Percentiles rank a stretch among this genome's conserved stretches.
phyloP scores from a whole-genome alignment of 2,797 vertebrate species.

The Sitta carolinensis region DNA sequence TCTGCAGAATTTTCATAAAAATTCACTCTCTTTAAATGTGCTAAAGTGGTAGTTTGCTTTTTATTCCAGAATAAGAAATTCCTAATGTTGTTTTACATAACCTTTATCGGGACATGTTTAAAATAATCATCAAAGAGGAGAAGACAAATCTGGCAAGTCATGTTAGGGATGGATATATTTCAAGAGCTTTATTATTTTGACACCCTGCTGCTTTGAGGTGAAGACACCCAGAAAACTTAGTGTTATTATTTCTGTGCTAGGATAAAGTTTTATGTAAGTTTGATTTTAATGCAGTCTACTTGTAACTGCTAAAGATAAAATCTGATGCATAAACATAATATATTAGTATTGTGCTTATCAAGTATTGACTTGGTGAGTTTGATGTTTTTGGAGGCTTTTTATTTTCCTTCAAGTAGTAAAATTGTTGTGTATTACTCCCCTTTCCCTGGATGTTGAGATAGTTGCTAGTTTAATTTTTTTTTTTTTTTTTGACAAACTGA shows the following conservation, averaged over 20 bases:
- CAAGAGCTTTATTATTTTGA: not conserved
- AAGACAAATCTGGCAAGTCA: not conserved
- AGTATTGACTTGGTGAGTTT: not conserved
- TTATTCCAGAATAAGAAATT: not conserved
- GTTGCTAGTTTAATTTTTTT: not conserved
- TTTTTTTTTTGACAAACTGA: not conserved
- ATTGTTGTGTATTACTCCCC: not conserved
- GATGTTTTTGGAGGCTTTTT: not conserved
- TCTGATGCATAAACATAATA: not conserved
- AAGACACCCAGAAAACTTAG: not conserved
- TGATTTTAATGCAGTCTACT: not conserved
- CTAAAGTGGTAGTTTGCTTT: not conserved
- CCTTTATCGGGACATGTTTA: not conserved
- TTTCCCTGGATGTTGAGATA: not conserved
- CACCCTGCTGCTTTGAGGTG: not conserved
- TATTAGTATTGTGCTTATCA: not conserved
- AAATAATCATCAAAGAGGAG: not conserved
- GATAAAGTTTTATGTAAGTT: not conserved
- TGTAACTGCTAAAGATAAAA: not conserved
- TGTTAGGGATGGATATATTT: not conserved
- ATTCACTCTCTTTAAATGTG: not conserved
- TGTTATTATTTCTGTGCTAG: not conserved
- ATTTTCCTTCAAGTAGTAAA: not conserved
- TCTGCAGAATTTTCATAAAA: not conserved
- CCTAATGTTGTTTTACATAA: not conserved